These are phyloP conservation scores for Astur gentilis DNA, from an alignment of 2,113 vertebrate genomes.

Conservation along the genomic window DNA sequence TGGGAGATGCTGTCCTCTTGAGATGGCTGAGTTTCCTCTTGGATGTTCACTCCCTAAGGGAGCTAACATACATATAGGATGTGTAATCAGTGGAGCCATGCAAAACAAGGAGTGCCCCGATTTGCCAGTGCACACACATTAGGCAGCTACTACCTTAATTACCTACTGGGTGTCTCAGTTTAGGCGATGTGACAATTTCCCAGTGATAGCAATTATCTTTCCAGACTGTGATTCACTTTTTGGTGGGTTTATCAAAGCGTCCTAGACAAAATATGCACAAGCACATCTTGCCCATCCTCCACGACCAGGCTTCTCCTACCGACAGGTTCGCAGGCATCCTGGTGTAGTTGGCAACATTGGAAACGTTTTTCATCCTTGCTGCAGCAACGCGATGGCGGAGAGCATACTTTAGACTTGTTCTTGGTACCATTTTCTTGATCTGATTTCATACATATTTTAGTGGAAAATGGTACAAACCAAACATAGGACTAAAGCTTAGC, in stretches of 20 bases:
- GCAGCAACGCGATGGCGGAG: background rate
- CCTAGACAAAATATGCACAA: constrained; percentile 22
- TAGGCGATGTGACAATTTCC: background rate
- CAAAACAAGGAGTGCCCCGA: background rate
- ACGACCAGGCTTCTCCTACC: background rate
- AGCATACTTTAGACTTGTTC: background rate
- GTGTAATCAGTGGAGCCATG: background rate
- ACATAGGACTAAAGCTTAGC: background rate
- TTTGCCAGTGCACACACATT: background rate
- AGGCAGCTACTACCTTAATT: constrained; percentile 7
- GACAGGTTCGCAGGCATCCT: background rate
- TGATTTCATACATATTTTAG: background rate
- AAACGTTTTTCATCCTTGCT: background rate
- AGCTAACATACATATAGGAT: background rate
- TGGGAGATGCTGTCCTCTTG: background rate
- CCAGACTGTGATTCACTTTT: background rate
- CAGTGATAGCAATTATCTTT: constrained; percentile 1
- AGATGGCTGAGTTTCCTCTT: background rate
- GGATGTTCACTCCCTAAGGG: background rate
- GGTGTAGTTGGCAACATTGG: background rate
- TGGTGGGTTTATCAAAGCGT: background rate
- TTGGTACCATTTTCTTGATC: background rate
- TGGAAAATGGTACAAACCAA: background rate
- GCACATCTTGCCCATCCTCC: background rate
- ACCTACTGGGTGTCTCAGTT: background rate